These are phyloP conservation scores for Melangyna quadrimaculata DNA, from an alignment of 2,888 invertebrate species.

Conservation along the genomic window DNA sequence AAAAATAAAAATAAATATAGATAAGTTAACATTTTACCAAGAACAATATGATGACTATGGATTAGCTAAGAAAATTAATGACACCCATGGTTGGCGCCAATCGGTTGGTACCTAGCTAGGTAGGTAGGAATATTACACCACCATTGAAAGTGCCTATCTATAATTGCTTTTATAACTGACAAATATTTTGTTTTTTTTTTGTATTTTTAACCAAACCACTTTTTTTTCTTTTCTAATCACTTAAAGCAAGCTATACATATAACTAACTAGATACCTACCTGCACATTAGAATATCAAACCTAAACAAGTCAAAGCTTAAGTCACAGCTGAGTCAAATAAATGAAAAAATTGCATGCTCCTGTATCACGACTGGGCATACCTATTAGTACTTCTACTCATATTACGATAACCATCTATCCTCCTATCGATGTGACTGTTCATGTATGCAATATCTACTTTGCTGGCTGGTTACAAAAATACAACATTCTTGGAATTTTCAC, in stretches of 20 bases:
- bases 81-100: constrained; percentile 32
- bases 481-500: constrained; percentile 30
- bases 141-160: constrained; percentile 3
- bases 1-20: not conserved
- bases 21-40: constrained; percentile 17
- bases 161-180: constrained; percentile 34
- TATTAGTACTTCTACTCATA: not conserved
- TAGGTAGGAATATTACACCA: constrained; percentile 31
- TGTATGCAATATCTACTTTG: not conserved
- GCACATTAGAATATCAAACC: constrained; percentile 14
- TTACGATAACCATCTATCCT: not conserved
- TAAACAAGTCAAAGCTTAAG: not conserved
- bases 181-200: constrained; percentile 12
- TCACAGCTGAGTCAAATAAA: not conserved
- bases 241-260: not conserved
- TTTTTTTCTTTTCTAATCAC: constrained; percentile 11
- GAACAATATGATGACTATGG: constrained; percentile 5
- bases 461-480: constrained; percentile 14
- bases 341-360: constrained; percentile 7
- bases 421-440: not conserved
- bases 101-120: too few species aligned
- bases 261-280: not conserved
- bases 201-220: not conserved
- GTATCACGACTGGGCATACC: not conserved
- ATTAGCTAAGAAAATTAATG: constrained; percentile 18